These are phyloP conservation scores for Rotaria sp. DNA, from an alignment of 2,888 invertebrate genomes.

Conservation along the genomic window DNA sequence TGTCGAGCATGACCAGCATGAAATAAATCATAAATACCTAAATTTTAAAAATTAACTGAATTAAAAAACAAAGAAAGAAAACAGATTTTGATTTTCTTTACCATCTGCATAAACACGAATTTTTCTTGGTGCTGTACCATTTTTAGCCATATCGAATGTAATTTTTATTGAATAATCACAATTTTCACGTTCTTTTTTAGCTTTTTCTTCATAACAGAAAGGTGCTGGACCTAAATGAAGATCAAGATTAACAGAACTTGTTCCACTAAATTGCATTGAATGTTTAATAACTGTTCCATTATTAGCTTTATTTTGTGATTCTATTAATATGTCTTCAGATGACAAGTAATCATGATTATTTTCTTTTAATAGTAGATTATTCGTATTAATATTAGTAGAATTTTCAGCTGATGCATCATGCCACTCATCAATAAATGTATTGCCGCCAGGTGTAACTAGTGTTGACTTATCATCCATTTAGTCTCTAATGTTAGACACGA, in stretches of 20 bases:
- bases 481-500: neutral
- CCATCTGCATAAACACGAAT: constrained; percentile 96
- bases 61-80: neutral
- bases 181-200: constrained; percentile 67
- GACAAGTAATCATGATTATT: neutral
- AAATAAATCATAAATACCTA: constrained; percentile 83
- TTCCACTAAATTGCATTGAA: neutral
- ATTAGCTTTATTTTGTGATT: neutral
- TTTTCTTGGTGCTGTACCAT: constrained; percentile 70
- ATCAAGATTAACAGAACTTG: neutral
- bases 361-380: neutral
- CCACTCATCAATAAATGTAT: neutral
- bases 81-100: neutral
- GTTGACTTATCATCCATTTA: neutral
- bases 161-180: constrained; percentile 77
- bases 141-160: constrained; percentile 72
- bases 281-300: neutral
- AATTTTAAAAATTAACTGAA: neutral
- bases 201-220: constrained; percentile 74
- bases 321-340: neutral
- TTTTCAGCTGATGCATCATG: neutral
- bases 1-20: constrained; percentile 95
- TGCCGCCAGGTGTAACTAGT: no score
- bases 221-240: constrained; percentile 65
- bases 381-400: no score